A percentile compares a stretch with the other conserved stretches of the same genome.
These are phyloP conservation scores for Trachymyrmex septentrionalis DNA, from an alignment of 1,140 invertebrate genomes.

Conservation along the genomic window DNA sequence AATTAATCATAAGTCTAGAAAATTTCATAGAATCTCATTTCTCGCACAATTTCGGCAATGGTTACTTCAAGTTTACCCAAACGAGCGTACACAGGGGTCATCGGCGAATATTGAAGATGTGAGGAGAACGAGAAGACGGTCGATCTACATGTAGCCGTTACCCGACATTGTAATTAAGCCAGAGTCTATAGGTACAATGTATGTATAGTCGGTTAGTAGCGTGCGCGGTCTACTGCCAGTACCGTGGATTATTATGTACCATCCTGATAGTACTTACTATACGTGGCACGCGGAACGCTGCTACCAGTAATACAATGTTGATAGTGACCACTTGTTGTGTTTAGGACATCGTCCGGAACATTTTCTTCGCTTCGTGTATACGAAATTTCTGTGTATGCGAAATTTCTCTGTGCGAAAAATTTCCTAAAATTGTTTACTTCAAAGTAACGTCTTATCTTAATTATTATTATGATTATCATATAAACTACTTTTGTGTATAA, in stretches of 20 bases:
- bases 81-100: slow-evolving; percentile 44
- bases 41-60: slow-evolving; percentile 14
- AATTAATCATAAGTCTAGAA: slow-evolving; percentile 7
- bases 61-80: slow-evolving; percentile 36
- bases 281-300: slow-evolving; percentile 56
- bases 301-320: slow-evolving; percentile 65
- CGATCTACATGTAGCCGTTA: slow-evolving; percentile 67
- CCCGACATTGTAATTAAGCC: slow-evolving; percentile 73
- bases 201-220: slow-evolving; percentile 65
- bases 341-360: slow-evolving; percentile 20
- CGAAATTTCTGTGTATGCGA: not conserved
- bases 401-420: not conserved
- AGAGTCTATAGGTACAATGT: slow-evolving; percentile 68
- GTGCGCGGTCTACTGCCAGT: slow-evolving; percentile 55
- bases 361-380: not conserved
- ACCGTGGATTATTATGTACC: slow-evolving; percentile 73
- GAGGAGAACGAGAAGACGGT: slow-evolving; percentile 9
- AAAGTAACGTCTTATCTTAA: not conserved
- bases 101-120: slow-evolving; percentile 66
- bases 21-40: slow-evolving; percentile 17
- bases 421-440: not conserved
- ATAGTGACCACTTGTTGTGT: slow-evolving; percentile 57
- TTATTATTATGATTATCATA: not conserved
- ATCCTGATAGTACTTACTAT: slow-evolving; percentile 40
- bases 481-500: not conserved